Base-by-base conservation (phyloP, 1,140 invertebrate species). In the Sipha flava region DNA sequence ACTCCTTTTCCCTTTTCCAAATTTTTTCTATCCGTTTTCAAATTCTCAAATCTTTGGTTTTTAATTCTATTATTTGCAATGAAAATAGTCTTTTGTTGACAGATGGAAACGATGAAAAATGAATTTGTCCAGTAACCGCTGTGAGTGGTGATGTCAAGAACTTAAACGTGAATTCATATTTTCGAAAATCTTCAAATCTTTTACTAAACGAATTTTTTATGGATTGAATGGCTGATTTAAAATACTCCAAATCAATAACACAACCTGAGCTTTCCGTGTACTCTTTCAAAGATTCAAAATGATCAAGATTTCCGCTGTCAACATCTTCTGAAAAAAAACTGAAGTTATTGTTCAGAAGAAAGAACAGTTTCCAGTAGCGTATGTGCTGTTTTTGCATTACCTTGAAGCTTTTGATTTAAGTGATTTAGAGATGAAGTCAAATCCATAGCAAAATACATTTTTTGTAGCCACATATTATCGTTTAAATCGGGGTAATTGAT, bases 261-360 rank as follows among this genome's bases (percentile, higher is more conserved):
- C 34, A 66, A 43, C 21, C 34, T 43, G 34, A 23, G 34, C 62
- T 66, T 43, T 66, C 37, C 62, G 37, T 66, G 62, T 87, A 12
- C 85, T 85, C 81, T 87, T 87, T 31, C 87, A 64, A 29, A 64
- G 40, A 79, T 79, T 79, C 10, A 66, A 79, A 79, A 79, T 45
- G 77, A 79, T 45, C 34, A 62, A 79, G 29, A 31, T 79, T 79
- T 40, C 57, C 23, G 57, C 77, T 79, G n/a, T 34, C 52, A 79
- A 79, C 64, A 64, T 62, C 75, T 79, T 79, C 52, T 64, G n/a
- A 40, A 23, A 80, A 52, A 80, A 80, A 80, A 29, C 12, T 43
- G 23, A 77, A 81, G 64, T 81, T 81, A 64, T 43, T 66, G 43
- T 77, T 77, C 73, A 12, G 79, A 81, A 75, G 66, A 75, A 75